Evolutionary conservation across 2,113 vertebrate species (phyloP).

Genomic region (Nannospalax galili): DNA sequence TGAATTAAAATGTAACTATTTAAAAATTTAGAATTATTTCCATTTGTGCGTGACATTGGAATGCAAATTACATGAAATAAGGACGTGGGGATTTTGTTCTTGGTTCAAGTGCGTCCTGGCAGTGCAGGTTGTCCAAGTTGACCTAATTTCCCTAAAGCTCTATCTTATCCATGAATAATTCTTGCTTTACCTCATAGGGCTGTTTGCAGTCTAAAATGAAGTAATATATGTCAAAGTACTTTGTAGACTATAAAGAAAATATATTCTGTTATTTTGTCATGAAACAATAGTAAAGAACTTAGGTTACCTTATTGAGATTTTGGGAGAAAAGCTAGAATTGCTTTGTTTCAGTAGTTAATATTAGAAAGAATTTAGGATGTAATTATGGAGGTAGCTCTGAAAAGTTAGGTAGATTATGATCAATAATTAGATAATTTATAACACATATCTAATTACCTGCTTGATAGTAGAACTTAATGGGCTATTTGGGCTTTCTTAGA

Average conservation of each 20-base stretch:
- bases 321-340: slow-evolving; percentile 27
- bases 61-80: neutral
- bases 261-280: neutral
- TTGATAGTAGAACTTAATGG: neutral
- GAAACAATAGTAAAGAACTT: slow-evolving; percentile 23
- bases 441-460: neutral
- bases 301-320: neutral
- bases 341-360: slow-evolving; percentile 43
- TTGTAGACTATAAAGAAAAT: neutral
- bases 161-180: neutral
- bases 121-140: neutral
- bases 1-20: neutral
- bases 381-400: slow-evolving; percentile 38
- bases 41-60: neutral
- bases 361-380: slow-evolving; percentile 27
- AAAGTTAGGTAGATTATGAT: slow-evolving; percentile 56
- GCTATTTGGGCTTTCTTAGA: neutral
- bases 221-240: neutral
- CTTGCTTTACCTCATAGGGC: neutral
- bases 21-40: slow-evolving; percentile 50
- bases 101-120: slow-evolving; percentile 25
- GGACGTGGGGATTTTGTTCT: neutral
- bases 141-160: neutral
- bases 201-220: slow-evolving; percentile 43
- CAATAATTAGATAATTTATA: neutral